A percentile compares a stretch with the other conserved stretches of the same genome.
Conservation (phyloP, 1,140 invertebrate species). For the Bombus pyrosoma region DNA sequence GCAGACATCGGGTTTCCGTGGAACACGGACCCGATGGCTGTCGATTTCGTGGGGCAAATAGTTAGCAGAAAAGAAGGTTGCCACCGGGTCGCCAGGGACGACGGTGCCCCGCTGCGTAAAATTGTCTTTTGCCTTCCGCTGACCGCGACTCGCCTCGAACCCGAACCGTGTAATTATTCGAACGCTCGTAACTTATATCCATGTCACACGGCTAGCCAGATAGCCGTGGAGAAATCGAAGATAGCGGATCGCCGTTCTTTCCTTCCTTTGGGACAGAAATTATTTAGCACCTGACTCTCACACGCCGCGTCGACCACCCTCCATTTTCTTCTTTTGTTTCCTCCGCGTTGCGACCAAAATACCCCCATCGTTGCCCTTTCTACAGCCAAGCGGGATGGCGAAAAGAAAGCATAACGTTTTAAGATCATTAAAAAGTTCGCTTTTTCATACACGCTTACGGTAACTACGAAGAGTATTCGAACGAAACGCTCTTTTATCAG, state of each 20-base stretch:
- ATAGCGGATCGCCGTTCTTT: slow-evolving; percentile 64
- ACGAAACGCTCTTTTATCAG: too few species aligned
- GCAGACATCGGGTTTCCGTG: slow-evolving; percentile 61
- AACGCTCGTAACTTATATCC: slow-evolving; percentile 79
- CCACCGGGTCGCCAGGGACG: slow-evolving; percentile 69
- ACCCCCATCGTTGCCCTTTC: too few species aligned
- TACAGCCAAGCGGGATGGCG: not conserved
- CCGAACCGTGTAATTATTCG: slow-evolving; percentile 81
- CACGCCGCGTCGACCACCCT: not conserved
- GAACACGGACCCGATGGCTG: slow-evolving; percentile 64
- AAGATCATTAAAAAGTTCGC: not conserved
- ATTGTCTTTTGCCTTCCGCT: slow-evolving; percentile 82
- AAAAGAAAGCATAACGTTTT: not conserved
- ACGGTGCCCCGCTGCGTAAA: slow-evolving; percentile 80
- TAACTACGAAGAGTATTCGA: not conserved
- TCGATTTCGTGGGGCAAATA: slow-evolving; percentile 77
- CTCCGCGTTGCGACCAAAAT: not conserved
- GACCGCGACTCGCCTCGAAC: slow-evolving; percentile 73
- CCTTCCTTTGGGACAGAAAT: slow-evolving; percentile 52
- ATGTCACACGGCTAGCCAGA: slow-evolving; percentile 51
- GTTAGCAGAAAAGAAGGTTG: slow-evolving; percentile 72
- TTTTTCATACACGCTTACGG: not conserved
- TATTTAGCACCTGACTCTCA: slow-evolving; percentile 56
- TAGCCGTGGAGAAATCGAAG: slow-evolving; percentile 61
- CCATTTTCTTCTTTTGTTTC: slow-evolving; percentile 7